These are phyloP conservation scores for Prosapia bicincta DNA, from an alignment of 2,888 invertebrate genomes.

Conservation along the genomic window DNA sequence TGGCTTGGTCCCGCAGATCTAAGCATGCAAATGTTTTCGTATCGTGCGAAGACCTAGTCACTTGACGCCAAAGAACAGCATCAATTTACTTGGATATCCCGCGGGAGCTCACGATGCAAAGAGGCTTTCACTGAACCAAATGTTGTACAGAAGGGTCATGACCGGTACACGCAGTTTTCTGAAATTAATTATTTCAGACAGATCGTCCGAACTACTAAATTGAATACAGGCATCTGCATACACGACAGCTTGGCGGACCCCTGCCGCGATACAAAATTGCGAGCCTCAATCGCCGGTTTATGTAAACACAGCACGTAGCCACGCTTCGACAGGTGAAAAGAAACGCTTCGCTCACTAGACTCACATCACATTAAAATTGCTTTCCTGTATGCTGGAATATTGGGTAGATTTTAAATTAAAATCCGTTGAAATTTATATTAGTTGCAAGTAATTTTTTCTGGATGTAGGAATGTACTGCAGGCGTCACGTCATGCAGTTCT, in stretches of 20 bases:
- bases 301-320: not conserved
- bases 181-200: not conserved
- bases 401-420: not conserved
- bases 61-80: no score
- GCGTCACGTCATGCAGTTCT: no score
- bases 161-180: not conserved
- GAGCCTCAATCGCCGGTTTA: not conserved
- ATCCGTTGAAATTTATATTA: not conserved
- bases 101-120: no score
- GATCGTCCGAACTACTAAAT: not conserved
- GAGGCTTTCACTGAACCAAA: not conserved
- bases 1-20: no score
- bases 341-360: not conserved
- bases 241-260: not conserved
- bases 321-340: constrained; percentile 2
- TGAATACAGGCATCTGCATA: not conserved
- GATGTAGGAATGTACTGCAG: no score
- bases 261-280: not conserved
- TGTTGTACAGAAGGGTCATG: not conserved
- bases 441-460: no score
- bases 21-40: no score
- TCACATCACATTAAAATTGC: not conserved
- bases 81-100: not conserved
- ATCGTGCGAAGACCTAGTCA: no score
- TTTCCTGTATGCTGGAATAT: not conserved